phyloP scores from a whole-genome alignment of 2,797 vertebrate genomes.

The Columba guinea region DNA sequence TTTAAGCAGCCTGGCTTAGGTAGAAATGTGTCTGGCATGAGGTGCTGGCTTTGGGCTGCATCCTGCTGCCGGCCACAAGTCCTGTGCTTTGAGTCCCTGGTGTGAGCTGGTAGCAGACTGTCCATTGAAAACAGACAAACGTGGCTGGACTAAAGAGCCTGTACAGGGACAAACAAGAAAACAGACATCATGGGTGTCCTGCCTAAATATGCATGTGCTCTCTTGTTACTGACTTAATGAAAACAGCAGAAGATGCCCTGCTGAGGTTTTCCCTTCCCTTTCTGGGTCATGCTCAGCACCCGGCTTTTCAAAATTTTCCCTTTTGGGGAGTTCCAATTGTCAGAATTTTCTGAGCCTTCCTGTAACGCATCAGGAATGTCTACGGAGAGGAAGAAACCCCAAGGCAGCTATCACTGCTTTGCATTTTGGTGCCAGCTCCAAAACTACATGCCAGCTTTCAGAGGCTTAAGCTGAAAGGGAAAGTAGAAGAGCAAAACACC shows the following conservation, averaged over 20 bases:
- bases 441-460: constrained; percentile 38
- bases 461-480: constrained; percentile 26
- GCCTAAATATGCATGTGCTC: background rate
- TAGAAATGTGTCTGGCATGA: background rate
- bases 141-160: background rate
- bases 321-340: constrained; percentile 10
- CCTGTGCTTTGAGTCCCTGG: background rate
- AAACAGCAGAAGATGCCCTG: constrained; percentile 37
- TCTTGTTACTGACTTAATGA: background rate
- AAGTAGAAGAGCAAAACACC: constrained; percentile 35
- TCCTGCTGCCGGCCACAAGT: background rate
- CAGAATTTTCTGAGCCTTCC: constrained; percentile 31
- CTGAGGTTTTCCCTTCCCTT: constrained; percentile 40
- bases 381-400: constrained; percentile 44
- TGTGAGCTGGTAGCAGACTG: constrained; percentile 31
- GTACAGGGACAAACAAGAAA: background rate
- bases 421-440: constrained; percentile 36
- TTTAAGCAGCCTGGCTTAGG: background rate
- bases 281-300: constrained; percentile 45
- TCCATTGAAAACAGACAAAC: background rate
- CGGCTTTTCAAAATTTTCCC: background rate
- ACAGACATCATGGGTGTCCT: constrained; percentile 20
- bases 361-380: background rate
- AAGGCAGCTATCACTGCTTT: constrained; percentile 22
- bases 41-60: background rate